These are phyloP conservation scores for Holocentrus rufus DNA, from an alignment of 2,797 vertebrate genomes.

Conservation along the genomic window DNA sequence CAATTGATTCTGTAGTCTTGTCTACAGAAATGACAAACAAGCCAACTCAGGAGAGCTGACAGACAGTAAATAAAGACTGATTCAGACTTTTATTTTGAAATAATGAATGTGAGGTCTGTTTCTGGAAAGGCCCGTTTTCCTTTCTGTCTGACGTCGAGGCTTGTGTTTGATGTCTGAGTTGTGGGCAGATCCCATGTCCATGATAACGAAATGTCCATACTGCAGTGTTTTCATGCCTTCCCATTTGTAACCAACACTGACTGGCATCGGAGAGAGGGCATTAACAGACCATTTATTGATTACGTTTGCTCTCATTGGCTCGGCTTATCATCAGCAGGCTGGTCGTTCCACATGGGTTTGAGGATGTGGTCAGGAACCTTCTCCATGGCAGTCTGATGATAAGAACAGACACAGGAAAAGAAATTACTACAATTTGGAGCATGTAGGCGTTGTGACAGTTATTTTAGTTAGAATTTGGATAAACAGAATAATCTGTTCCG, in stretches of 20 bases:
- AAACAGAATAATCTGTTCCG: neutral
- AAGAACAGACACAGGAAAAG: constrained; percentile 21
- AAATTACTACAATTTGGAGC: neutral
- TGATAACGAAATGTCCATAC: neutral
- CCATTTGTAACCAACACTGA: neutral
- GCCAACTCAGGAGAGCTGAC: constrained; percentile 1
- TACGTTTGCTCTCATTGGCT: constrained; percentile 68
- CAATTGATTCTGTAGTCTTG: neutral
- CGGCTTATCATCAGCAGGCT: constrained; percentile 69
- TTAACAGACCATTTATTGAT: neutral
- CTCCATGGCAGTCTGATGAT: constrained; percentile 86
- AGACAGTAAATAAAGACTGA: constrained; percentile 12
- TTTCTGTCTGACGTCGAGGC: neutral
- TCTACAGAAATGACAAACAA: constrained; percentile 6
- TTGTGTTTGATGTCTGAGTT: neutral
- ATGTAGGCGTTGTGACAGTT: neutral
- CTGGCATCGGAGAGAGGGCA: neutral
- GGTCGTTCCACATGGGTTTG: constrained; percentile 86
- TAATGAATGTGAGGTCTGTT: neutral
- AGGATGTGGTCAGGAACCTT: constrained; percentile 91
- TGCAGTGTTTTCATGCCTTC: neutral
- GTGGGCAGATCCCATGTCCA: neutral
- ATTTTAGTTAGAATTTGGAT: neutral
- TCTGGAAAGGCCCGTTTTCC: neutral
- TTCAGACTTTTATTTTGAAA: neutral